Percentiles rank a stretch among this genome's conserved stretches.
These are phyloP conservation scores for Muscina levida DNA, from an alignment of 2,888 invertebrate species.

Conservation along the genomic window DNA sequence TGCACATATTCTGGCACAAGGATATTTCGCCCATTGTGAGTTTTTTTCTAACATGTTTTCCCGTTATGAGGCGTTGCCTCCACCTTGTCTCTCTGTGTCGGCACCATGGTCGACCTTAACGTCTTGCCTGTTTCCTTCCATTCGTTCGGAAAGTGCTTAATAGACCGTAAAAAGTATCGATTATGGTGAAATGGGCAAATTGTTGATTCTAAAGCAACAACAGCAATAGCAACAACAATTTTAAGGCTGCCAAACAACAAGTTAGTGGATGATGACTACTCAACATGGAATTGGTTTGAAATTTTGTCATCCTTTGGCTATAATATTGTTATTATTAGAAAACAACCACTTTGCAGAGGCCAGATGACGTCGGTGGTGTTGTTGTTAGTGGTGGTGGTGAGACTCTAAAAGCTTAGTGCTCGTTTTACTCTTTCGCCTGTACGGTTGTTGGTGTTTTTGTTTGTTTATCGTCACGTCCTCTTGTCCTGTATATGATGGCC, in stretches of 20 bases:
- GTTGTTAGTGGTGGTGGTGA: background rate
- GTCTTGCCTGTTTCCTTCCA: constrained; percentile 7
- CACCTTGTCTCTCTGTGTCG: background rate
- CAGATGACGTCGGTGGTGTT: background rate
- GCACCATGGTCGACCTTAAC: constrained; percentile 6
- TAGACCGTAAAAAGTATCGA: constrained; percentile 74
- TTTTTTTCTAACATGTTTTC: no score
- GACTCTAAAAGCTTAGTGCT: no score
- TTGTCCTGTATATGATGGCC: no score
- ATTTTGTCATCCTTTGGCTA: constrained; percentile 1
- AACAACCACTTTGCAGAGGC: background rate
- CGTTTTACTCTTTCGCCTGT: background rate
- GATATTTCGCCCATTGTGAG: background rate
- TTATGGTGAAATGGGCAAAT: constrained; percentile 73
- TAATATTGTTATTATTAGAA: constrained; percentile 5
- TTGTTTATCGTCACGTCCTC: background rate
- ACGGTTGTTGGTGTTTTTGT: background rate
- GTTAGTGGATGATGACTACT: background rate
- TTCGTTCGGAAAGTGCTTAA: constrained; percentile 62
- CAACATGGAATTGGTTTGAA: background rate
- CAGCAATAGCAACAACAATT: background rate
- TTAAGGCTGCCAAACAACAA: background rate
- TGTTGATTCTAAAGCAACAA: constrained; percentile 52
- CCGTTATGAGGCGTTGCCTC: background rate
- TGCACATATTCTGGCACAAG: background rate